phyloP scores from a whole-genome alignment of 2,113 vertebrate genomes.

The Bubalus kerabau region DNA sequence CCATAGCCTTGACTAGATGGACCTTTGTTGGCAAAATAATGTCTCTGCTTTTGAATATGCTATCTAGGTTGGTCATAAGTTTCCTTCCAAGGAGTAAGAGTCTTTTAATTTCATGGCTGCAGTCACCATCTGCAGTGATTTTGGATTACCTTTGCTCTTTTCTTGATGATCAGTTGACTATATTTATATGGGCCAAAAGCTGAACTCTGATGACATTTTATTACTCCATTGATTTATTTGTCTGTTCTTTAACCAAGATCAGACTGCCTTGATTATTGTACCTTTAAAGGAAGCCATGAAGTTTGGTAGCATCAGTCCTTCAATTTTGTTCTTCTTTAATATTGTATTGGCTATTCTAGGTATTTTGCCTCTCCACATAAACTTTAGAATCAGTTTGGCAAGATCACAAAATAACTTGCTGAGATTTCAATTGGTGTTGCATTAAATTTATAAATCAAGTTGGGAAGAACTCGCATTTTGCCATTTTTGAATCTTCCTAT shows the following conservation, averaged over 20 bases:
- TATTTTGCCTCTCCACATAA: background rate
- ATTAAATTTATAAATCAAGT: background rate
- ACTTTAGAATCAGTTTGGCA: background rate
- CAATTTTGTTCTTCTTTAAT: background rate
- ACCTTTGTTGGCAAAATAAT: too few relatives aligned
- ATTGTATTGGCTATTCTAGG: background rate
- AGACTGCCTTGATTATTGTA: background rate
- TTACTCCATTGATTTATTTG: background rate
- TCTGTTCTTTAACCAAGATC: background rate
- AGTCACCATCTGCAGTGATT: too few relatives aligned
- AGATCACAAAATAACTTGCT: background rate
- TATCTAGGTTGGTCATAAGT: too few relatives aligned
- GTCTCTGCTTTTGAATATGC: too few relatives aligned
- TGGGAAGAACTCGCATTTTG: background rate
- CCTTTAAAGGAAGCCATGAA: background rate
- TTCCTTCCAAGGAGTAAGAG: too few relatives aligned
- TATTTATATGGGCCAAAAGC: background rate
- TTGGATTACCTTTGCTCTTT: background rate
- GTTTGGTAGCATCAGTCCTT: background rate
- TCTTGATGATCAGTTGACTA: background rate
- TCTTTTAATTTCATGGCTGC: too few relatives aligned
- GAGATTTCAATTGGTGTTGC: background rate
- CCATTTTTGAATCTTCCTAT: background rate
- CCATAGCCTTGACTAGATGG: too few relatives aligned
- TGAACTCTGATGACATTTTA: background rate